Evolutionary conservation across 1,140 invertebrate species (phyloP).

Genomic region (Zaprionus camerounensis): DNA sequence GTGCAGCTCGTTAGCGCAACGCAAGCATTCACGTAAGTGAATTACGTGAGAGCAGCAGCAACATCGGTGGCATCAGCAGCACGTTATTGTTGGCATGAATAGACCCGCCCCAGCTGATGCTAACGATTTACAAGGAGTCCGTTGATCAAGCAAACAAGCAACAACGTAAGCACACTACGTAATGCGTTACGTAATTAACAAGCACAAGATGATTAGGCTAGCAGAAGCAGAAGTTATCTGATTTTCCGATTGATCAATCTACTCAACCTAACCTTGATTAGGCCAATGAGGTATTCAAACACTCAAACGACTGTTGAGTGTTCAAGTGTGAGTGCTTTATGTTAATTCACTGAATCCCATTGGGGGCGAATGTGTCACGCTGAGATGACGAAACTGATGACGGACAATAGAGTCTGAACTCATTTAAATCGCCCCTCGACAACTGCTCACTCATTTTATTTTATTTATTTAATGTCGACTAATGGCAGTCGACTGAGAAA

Average conservation of each 20-base stretch:
- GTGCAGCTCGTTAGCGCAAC: slow-evolving; percentile 22
- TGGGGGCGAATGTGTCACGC: neutral
- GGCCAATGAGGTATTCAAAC: neutral
- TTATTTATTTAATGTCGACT: too few relatives aligned
- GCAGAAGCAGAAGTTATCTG: neutral
- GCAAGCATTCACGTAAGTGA: slow-evolving; percentile 39
- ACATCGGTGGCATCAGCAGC: neutral
- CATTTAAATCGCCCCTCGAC: neutral
- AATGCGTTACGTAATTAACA: neutral
- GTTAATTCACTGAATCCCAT: neutral
- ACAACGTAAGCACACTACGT: neutral
- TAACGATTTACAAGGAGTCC: neutral
- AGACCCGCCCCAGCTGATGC: neutral
- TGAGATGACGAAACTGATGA: neutral
- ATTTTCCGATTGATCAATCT: neutral
- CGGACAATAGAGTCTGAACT: neutral
- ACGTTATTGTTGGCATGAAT: neutral
- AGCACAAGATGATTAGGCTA: neutral
- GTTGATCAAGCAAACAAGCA: neutral
- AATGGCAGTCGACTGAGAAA: too few relatives aligned
- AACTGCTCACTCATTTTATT: too few relatives aligned
- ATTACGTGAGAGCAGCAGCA: slow-evolving; percentile 16
- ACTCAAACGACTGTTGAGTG: neutral
- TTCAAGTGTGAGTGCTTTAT: neutral
- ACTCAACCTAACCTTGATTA: neutral